Percentiles rank a stretch among this genome's conserved stretches.
phyloP scores from a whole-genome alignment of 2,888 invertebrate species.

The Cryptosula pallasiana region DNA sequence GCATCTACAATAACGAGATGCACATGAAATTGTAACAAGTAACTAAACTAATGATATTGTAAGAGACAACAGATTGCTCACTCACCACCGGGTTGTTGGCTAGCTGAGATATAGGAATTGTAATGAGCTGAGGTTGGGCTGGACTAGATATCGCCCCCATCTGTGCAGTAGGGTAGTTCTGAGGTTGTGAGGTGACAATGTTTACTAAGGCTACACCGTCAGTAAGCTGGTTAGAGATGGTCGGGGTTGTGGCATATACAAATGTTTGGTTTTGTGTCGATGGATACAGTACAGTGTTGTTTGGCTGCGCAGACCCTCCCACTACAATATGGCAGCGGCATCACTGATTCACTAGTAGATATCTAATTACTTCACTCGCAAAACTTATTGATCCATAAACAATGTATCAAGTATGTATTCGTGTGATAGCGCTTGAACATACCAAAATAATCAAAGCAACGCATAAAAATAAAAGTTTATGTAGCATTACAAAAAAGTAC shows the following conservation, averaged over 20 bases:
- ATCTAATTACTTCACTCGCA: too few relatives aligned
- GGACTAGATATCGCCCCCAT: not conserved
- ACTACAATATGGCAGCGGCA: not conserved
- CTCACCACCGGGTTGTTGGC: constrained; percentile 8
- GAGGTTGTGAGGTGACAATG: constrained; percentile 19
- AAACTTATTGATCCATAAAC: too few relatives aligned
- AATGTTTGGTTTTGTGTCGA: not conserved
- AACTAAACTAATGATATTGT: too few relatives aligned
- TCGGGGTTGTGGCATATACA: not conserved
- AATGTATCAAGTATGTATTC: too few relatives aligned
- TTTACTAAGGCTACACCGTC: constrained; percentile 13
- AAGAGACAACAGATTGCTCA: too few relatives aligned
- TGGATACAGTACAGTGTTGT: not conserved
- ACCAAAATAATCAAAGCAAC: too few relatives aligned
- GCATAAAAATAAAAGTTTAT: too few relatives aligned
- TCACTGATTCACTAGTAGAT: too few relatives aligned
- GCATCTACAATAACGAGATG: not conserved
- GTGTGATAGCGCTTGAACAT: too few relatives aligned
- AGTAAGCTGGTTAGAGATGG: not conserved
- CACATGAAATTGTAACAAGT: too few relatives aligned
- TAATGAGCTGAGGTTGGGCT: constrained; percentile 17
- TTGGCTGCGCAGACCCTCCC: not conserved
- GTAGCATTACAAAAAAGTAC: too few relatives aligned
- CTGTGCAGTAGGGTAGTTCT: not conserved
- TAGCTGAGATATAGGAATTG: constrained; percentile 16